Evolutionary conservation across 2,888 invertebrate species (phyloP), one percentile per base, ranked within the genome.

Genomic region (Chironomus tentans): DNA sequence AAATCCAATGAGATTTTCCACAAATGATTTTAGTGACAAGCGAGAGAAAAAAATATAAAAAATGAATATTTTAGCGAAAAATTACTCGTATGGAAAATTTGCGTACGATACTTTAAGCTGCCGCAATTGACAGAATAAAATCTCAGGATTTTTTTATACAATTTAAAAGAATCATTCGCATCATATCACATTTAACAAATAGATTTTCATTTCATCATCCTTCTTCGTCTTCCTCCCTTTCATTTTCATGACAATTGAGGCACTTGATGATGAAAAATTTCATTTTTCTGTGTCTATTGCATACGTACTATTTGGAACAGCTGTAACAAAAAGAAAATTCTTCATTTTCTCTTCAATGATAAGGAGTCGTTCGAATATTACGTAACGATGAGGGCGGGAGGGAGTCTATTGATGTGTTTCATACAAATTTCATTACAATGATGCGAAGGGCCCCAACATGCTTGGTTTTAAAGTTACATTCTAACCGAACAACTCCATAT

Each of bases 31-130:
- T 50, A 50, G 50, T 38, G 56, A 56, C 15, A 38, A 38, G n/a
- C 56, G 56, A 4, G 18, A 56, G 12, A 24, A 65, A 7, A 21
- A 65, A 65, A 56, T 7, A 15, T 15, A 65, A 7, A 65, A 21
- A 65, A 65, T 24, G 13, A 65, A 13, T 24, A 18, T 28, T 28
- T 28, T 6, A 28, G 7, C 18, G 24, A 2, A 65, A 65, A 65
- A 24, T 65, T 65, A 21, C 21, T 24, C 13, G 24, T 10, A 13
- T 65, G 21, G 21, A 24, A 65, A 56, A 56, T 56, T 56, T 65
- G 65, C 65, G 65, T 24, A 65, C 13, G 65, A 65, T 24, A 65
- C 65, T 65, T 65, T 65, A 65, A 65, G 65, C 56, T 56, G 18
- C 65, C 22, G 24, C 12, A 18, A 15, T 62, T 62, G 62, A 18